These are phyloP conservation scores for Artibeus jamaicensis DNA, from an alignment of 2,797 vertebrate genomes.

Conservation along the genomic window DNA sequence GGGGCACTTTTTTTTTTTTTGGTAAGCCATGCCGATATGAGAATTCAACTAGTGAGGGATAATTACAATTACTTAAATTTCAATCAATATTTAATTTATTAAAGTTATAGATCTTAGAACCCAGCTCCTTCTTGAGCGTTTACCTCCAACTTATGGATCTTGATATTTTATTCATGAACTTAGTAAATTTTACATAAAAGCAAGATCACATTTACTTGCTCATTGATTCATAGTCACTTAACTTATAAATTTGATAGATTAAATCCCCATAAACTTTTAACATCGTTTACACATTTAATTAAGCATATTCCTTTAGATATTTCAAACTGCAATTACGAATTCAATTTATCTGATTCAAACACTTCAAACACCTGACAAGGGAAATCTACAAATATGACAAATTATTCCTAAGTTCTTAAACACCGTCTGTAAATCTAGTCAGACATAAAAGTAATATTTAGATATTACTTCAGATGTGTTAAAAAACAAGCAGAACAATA, in stretches of 20 bases:
- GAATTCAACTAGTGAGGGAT: background rate
- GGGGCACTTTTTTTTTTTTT: background rate
- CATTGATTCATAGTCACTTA: slow-evolving; percentile 74
- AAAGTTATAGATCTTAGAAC: slow-evolving; percentile 43
- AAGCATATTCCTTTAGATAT: slow-evolving; percentile 68
- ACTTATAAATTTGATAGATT: slow-evolving; percentile 65
- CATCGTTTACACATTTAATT: slow-evolving; percentile 71
- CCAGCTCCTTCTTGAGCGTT: background rate
- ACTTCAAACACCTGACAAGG: slow-evolving; percentile 71
- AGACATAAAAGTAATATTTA: slow-evolving; percentile 51
- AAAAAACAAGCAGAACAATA: background rate
- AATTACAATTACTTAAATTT: slow-evolving; percentile 39
- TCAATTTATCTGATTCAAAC: slow-evolving; percentile 68
- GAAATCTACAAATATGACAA: slow-evolving; percentile 56
- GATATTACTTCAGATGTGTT: slow-evolving; percentile 33
- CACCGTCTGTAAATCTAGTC: slow-evolving; percentile 62
- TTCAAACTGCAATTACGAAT: slow-evolving; percentile 69
- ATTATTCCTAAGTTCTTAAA: slow-evolving; percentile 56
- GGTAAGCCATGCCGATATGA: slow-evolving; percentile 4
- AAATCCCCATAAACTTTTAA: slow-evolving; percentile 70
- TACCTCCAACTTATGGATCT: slow-evolving; percentile 30
- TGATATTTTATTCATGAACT: slow-evolving; percentile 74
- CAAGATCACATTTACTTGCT: slow-evolving; percentile 55
- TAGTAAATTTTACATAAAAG: slow-evolving; percentile 61
- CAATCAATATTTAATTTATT: slow-evolving; percentile 59